These are phyloP conservation scores for Chironomus tepperi DNA, from an alignment of 1,140 invertebrate species.

Conservation along the genomic window DNA sequence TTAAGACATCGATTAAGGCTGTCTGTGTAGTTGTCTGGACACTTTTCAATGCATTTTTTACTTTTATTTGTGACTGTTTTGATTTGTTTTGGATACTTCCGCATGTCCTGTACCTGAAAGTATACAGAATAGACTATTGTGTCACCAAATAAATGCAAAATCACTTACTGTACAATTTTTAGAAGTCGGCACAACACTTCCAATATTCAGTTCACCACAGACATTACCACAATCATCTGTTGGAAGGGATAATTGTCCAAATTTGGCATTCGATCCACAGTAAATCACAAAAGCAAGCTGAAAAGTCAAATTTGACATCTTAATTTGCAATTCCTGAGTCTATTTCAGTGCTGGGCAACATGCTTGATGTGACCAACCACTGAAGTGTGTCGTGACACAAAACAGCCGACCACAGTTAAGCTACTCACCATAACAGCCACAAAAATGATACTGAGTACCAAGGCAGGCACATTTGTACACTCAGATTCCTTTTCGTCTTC, in stretches of 20 bases:
- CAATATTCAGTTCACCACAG: slow-evolving; percentile 46
- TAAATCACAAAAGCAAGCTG: slow-evolving; percentile 45
- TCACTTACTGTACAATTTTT: background rate
- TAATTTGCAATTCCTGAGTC: too few species aligned
- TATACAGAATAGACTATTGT: too few species aligned
- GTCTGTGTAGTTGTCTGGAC: background rate
- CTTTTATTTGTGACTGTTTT: background rate
- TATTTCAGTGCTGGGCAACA: too few species aligned
- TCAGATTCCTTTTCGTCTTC: too few species aligned
- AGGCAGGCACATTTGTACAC: too few species aligned
- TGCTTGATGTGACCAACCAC: too few species aligned
- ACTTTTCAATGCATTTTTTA: background rate
- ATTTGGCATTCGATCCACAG: slow-evolving; percentile 45
- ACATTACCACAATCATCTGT: slow-evolving; percentile 59
- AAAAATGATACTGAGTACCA: too few species aligned
- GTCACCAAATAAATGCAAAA: too few species aligned
- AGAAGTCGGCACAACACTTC: slow-evolving; percentile 24
- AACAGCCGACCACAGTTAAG: too few species aligned
- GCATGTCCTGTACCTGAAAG: background rate
- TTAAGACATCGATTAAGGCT: background rate
- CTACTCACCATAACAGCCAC: too few species aligned
- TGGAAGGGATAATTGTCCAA: slow-evolving; percentile 52
- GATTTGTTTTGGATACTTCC: background rate
- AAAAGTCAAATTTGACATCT: slow-evolving; percentile 26
- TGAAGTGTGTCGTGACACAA: too few species aligned